Conservation (phyloP, 2,113 vertebrate species). For the Pitta sordida region DNA sequence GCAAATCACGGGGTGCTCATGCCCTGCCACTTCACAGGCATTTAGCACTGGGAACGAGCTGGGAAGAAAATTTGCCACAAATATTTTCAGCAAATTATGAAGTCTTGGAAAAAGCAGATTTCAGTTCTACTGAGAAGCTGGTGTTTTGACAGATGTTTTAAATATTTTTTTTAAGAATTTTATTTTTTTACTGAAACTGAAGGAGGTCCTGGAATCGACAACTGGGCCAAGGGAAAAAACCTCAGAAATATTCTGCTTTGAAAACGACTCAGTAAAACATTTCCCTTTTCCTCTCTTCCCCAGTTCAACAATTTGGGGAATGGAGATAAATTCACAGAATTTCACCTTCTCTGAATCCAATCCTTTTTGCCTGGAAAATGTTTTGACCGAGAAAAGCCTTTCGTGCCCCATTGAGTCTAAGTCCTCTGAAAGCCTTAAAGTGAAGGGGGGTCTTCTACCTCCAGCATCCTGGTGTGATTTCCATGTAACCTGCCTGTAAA, state of each 20-base stretch:
- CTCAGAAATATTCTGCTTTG: conserved; percentile 36
- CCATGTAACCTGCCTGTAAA: not conserved
- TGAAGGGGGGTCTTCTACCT: not conserved
- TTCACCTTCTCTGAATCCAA: not conserved
- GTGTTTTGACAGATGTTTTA: conserved; percentile 65
- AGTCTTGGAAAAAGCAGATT: conserved; percentile 54
- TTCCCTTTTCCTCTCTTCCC: not conserved
- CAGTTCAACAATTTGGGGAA: not conserved
- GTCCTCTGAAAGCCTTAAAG: not conserved
- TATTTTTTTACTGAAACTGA: conserved; percentile 48
- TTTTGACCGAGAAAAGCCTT: not conserved
- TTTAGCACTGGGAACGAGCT: not conserved
- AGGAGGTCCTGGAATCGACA: conserved; percentile 49
- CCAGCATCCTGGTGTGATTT: not conserved
- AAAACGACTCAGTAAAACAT: not conserved
- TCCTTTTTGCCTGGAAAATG: not conserved
- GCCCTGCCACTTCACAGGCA: not conserved
- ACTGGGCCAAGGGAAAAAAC: conserved; percentile 11
- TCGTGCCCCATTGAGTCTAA: not conserved
- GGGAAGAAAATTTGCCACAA: conserved; percentile 50
- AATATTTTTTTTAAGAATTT: conserved; percentile 49
- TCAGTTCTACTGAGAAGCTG: conserved; percentile 8
- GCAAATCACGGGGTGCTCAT: not conserved
- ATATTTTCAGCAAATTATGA: conserved; percentile 51
- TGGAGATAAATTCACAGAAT: conserved; percentile 33